phyloP scores from a whole-genome alignment of 1,140 invertebrate species.

The Drosophila ironensis region DNA sequence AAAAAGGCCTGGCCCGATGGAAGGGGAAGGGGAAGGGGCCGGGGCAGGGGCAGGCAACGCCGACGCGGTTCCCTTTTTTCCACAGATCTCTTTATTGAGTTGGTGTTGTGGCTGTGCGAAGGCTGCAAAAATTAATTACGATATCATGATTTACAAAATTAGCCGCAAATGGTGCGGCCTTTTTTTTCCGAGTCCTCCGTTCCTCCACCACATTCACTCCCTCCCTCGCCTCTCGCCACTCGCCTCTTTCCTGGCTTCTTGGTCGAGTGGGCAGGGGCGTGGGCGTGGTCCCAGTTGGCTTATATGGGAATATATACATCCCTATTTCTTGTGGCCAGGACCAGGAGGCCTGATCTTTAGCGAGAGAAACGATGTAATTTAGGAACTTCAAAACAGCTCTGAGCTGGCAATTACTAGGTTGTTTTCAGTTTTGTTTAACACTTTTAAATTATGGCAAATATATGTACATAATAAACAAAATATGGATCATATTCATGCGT shows the following conservation, averaged over 20 bases:
- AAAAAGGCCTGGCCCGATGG: too few relatives aligned
- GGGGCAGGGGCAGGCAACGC: background rate
- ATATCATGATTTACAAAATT: slow-evolving; percentile 80
- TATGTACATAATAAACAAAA: too few relatives aligned
- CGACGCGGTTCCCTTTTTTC: slow-evolving; percentile 16
- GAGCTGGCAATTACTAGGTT: background rate
- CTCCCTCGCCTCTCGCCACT: background rate
- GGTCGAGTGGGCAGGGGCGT: slow-evolving; percentile 6
- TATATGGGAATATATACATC: background rate
- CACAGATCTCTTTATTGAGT: background rate
- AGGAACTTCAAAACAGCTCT: too few relatives aligned
- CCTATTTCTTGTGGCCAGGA: background rate
- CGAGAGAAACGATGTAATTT: slow-evolving; percentile 9
- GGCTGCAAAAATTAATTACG: slow-evolving; percentile 79
- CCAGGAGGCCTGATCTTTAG: slow-evolving; percentile 10
- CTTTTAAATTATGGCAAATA: too few relatives aligned
- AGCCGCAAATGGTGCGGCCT: slow-evolving; percentile 74
- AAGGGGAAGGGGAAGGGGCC: background rate
- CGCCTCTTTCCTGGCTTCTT: too few relatives aligned
- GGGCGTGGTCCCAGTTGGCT: slow-evolving; percentile 11
- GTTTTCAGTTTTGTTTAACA: background rate
- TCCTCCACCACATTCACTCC: slow-evolving; percentile 3
- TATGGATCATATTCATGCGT: too few relatives aligned
- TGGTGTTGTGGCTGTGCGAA: slow-evolving; percentile 23
- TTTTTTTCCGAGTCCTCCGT: slow-evolving; percentile 36